These are phyloP conservation scores for Empidonax traillii DNA, from an alignment of 2,113 vertebrate species.

Conservation along the genomic window DNA sequence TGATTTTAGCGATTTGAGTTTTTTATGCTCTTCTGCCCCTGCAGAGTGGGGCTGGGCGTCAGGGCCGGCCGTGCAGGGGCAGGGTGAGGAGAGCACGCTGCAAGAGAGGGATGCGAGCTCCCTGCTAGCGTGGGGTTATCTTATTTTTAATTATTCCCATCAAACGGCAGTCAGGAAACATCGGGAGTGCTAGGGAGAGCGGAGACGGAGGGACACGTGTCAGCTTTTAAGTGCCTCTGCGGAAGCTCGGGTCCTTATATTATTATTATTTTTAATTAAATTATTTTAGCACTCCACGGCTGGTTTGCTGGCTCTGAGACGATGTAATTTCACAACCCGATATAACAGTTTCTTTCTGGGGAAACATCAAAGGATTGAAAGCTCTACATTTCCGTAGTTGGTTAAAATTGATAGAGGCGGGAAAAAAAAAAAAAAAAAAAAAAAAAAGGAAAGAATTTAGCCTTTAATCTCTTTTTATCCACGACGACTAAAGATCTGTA, in stretches of 20 bases:
- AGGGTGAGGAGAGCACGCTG: background rate
- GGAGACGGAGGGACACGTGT: slow-evolving; percentile 48
- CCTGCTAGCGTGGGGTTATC: slow-evolving; percentile 25
- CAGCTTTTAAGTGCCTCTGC: slow-evolving; percentile 66
- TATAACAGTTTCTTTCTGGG: slow-evolving; percentile 71
- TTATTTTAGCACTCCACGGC: slow-evolving; percentile 66
- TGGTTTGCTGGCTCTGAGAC: slow-evolving; percentile 59
- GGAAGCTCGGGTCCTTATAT: slow-evolving; percentile 43
- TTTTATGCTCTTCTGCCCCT: slow-evolving; percentile 17
- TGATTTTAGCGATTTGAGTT: background rate
- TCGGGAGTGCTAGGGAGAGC: slow-evolving; percentile 22
- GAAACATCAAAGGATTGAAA: slow-evolving; percentile 75
- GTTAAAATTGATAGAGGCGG: slow-evolving; percentile 65
- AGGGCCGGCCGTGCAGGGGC: background rate
- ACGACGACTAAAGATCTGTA: slow-evolving; percentile 71
- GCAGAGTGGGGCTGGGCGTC: background rate
- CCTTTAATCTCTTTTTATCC: slow-evolving; percentile 80
- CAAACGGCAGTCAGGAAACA: slow-evolving; percentile 29
- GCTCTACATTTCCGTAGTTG: slow-evolving; percentile 72
- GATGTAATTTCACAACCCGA: slow-evolving; percentile 70
- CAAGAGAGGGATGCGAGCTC: background rate
- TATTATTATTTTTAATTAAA: slow-evolving; percentile 77
- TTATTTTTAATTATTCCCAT: slow-evolving; percentile 50
- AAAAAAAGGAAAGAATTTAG: slow-evolving; percentile 41
- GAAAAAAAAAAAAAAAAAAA: background rate